Percentiles rank a stretch among this genome's conserved stretches.
phyloP scores from a whole-genome alignment of 2,888 invertebrate species.

The Embidobia sp. region DNA sequence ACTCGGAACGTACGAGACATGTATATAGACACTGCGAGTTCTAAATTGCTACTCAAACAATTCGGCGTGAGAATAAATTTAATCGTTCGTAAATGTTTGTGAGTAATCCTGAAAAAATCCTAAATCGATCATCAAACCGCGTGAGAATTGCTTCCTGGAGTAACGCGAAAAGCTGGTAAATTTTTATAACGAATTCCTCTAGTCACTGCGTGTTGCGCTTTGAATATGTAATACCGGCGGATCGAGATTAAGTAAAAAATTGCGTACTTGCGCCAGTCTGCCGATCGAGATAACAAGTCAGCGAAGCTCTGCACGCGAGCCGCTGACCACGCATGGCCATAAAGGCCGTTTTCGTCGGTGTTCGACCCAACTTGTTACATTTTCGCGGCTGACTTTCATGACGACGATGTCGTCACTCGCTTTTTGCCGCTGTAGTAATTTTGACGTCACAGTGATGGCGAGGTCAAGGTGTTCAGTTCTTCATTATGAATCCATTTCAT shows the following conservation, averaged over 20 bases:
- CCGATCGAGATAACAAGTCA: slow-evolving; percentile 37
- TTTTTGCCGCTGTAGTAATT: slow-evolving; percentile 26
- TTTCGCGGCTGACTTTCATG: slow-evolving; percentile 39
- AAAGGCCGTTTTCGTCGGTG: slow-evolving; percentile 42
- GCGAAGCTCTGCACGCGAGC: slow-evolving; percentile 37
- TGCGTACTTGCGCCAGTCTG: slow-evolving; percentile 39
- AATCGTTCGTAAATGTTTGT: no score
- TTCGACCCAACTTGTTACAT: slow-evolving; percentile 35
- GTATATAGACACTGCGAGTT: no score
- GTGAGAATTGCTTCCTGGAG: no score
- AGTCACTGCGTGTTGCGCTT: slow-evolving; percentile 31
- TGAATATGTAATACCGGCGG: slow-evolving; percentile 34
- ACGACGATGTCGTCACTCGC: slow-evolving; percentile 42
- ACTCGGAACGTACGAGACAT: no score
- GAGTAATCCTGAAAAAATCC: no score
- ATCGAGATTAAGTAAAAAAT: slow-evolving; percentile 52
- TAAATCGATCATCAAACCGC: no score
- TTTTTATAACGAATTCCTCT: slow-evolving; percentile 38
- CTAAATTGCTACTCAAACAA: no score
- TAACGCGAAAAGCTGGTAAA: no score
- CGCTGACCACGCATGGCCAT: slow-evolving; percentile 7
- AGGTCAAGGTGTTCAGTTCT: slow-evolving; percentile 44
- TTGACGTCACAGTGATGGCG: slow-evolving; percentile 38
- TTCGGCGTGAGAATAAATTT: no score
- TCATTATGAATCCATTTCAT: slow-evolving; percentile 33